A percentile compares a stretch with the other conserved stretches of the same genome.
phyloP scores from a whole-genome alignment of 2,113 vertebrate species.

The Nanorana parkeri region DNA sequence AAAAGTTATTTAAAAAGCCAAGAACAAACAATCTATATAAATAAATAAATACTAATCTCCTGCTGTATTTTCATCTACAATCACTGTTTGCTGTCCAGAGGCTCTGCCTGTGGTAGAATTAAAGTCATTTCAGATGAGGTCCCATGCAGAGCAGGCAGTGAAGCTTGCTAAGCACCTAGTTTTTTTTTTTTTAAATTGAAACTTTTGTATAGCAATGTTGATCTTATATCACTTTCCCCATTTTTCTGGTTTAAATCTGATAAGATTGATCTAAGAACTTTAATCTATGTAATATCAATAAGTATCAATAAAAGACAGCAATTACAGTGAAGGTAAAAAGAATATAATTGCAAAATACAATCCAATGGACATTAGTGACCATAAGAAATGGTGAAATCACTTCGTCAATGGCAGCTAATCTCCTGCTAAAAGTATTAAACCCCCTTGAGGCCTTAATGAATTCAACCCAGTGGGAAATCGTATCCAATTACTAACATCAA shows the following conservation, averaged over 20 bases:
- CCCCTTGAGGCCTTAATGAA: constrained; percentile 21
- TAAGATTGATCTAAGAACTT: constrained; percentile 15
- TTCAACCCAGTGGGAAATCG: constrained; percentile 16
- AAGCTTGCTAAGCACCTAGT: constrained; percentile 54
- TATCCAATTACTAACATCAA: constrained; percentile 18
- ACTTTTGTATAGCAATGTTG: constrained; percentile 52
- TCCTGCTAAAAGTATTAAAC: constrained; percentile 16
- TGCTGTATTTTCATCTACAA: constrained; percentile 45
- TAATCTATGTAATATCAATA: constrained; percentile 35
- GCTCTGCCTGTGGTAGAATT: constrained; percentile 54
- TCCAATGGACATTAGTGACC: background rate
- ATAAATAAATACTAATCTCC: constrained; percentile 6
- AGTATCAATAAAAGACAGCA: constrained; percentile 35
- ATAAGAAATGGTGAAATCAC: constrained; percentile 8
- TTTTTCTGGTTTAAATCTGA: constrained; percentile 16
- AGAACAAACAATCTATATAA: background rate
- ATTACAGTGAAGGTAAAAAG: constrained; percentile 23
- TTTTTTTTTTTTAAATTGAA: constrained; percentile 54
- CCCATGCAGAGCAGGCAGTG: constrained; percentile 51
- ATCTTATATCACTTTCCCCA: constrained; percentile 56
- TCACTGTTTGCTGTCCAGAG: constrained; percentile 56
- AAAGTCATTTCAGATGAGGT: constrained; percentile 35
- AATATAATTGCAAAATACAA: constrained; percentile 18
- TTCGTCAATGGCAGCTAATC: constrained; percentile 19
- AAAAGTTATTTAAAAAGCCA: constrained; percentile 45